Percentiles rank a stretch among this genome's conserved stretches.
Evolutionary conservation across 2,888 invertebrate genomes (phyloP).

Genomic region (Agriopis marginaria): DNA sequence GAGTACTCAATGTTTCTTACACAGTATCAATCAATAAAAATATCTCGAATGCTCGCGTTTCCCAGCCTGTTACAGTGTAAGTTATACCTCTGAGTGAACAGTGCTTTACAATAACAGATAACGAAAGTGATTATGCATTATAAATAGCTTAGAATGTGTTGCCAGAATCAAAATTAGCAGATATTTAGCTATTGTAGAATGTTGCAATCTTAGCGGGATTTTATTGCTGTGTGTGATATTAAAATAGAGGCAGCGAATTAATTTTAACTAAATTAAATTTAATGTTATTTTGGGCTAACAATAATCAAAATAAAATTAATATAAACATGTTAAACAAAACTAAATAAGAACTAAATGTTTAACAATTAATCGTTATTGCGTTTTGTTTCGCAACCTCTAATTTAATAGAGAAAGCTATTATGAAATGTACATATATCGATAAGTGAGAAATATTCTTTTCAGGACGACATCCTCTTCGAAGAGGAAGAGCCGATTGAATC

Average conservation of each 20-base stretch:
- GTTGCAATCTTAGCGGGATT: constrained; percentile 14
- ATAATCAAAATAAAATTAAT: not conserved
- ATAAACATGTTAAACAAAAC: not conserved
- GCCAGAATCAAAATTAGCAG: constrained; percentile 21
- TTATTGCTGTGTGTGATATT: constrained; percentile 10
- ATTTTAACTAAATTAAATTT: not conserved
- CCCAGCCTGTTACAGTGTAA: not conserved
- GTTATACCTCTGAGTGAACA: not conserved
- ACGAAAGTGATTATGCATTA: constrained; percentile 70
- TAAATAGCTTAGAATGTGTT: constrained; percentile 41
- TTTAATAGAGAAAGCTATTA: not conserved
- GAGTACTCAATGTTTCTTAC: not conserved
- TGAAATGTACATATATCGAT: not conserved
- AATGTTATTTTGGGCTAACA: not conserved
- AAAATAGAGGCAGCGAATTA: constrained; percentile 14
- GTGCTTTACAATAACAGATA: constrained; percentile 38
- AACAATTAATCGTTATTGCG: not conserved
- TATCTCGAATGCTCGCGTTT: not conserved
- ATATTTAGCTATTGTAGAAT: constrained; percentile 8
- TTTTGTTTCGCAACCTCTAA: constrained; percentile 6
- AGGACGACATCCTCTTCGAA: constrained; percentile 79
- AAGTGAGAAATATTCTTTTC: constrained; percentile 52
- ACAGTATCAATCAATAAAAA: not conserved
- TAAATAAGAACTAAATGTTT: not conserved
- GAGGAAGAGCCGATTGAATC: constrained; percentile 73